A percentile compares a stretch with the other conserved stretches of the same genome.
phyloP scores from a whole-genome alignment of 1,140 invertebrate species.

The Halesus radiatus region DNA sequence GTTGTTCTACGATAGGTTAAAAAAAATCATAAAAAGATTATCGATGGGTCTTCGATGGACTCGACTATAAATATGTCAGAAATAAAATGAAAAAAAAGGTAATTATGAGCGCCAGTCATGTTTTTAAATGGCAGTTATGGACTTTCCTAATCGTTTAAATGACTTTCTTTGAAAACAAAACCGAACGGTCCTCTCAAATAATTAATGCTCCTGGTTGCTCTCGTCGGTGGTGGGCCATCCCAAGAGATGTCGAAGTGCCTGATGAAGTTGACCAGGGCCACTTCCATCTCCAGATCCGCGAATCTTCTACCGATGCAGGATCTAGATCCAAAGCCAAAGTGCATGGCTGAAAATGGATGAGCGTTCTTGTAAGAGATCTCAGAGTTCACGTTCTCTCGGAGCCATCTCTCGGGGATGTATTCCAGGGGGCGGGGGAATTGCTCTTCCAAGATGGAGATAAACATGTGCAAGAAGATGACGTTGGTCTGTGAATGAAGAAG shows the following conservation, averaged over 20 bases:
- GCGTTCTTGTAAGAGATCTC: slow-evolving; percentile 64
- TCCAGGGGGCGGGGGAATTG: slow-evolving; percentile 69
- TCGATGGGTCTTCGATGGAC: too few relatives aligned
- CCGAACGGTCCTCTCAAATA: slow-evolving; percentile 63
- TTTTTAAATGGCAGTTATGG: too few relatives aligned
- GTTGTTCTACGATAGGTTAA: too few relatives aligned
- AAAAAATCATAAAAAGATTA: too few relatives aligned
- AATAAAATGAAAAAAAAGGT: too few relatives aligned
- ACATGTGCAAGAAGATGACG: slow-evolving; percentile 68
- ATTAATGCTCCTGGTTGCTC: slow-evolving; percentile 60
- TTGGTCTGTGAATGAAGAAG: slow-evolving; percentile 63
- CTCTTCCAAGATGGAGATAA: slow-evolving; percentile 65
- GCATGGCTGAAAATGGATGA: slow-evolving; percentile 72
- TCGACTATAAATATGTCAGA: too few relatives aligned
- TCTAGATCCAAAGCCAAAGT: slow-evolving; percentile 76
- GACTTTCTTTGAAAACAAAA: slow-evolving; percentile 62
- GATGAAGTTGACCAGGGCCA: slow-evolving; percentile 74
- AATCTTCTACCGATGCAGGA: slow-evolving; percentile 75
- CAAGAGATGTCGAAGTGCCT: slow-evolving; percentile 72
- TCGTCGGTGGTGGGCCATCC: slow-evolving; percentile 62
- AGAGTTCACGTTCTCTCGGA: slow-evolving; percentile 63
- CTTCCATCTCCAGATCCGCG: slow-evolving; percentile 79
- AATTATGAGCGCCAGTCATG: too few relatives aligned
- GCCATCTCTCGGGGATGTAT: slow-evolving; percentile 75
- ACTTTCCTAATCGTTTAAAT: background rate